Evolutionary conservation across 2,888 invertebrate species (phyloP).

Genomic region (Patella depressa): DNA sequence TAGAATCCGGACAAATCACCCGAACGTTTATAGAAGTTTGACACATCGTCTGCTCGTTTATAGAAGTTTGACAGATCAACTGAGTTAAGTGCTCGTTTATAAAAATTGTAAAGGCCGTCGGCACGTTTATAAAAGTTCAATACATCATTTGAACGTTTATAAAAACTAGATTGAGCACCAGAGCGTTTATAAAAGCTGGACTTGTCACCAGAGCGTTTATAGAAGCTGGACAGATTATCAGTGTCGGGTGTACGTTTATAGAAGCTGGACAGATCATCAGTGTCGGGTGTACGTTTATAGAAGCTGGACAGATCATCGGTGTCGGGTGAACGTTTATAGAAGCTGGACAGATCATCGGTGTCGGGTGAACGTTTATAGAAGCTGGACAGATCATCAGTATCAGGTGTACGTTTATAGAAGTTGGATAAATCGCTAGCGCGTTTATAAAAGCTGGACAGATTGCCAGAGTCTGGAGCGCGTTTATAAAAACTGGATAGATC

Average conservation of each 20-base stretch:
- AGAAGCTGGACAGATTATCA: constrained; percentile 17
- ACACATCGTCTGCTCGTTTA: constrained; percentile 19
- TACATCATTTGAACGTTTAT: constrained; percentile 18
- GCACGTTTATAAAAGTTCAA: constrained; percentile 21
- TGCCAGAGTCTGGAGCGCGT: constrained; percentile 2
- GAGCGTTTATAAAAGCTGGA: constrained; percentile 24
- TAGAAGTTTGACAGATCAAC: constrained; percentile 22
- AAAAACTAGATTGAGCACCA: constrained; percentile 10
- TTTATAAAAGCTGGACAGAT: constrained; percentile 21
- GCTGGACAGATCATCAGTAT: constrained; percentile 13
- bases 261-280: background rate
- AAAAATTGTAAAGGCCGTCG: constrained; percentile 14
- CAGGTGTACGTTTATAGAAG: constrained; percentile 25
- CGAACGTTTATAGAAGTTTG: constrained; percentile 22
- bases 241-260: constrained; percentile 1
- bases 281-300: constrained; percentile 25
- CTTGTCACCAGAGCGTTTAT: constrained; percentile 9
- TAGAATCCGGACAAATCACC: constrained; percentile 19
- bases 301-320: constrained; percentile 15
- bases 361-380: constrained; percentile 25
- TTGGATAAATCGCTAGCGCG: constrained; percentile 14
- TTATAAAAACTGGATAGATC: constrained; percentile 25
- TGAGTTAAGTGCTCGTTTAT: constrained; percentile 22
- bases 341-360: constrained; percentile 14
- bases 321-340: constrained; percentile 18